phyloP scores from a whole-genome alignment of 2,113 vertebrate genomes.

The Eclectus roratus region DNA sequence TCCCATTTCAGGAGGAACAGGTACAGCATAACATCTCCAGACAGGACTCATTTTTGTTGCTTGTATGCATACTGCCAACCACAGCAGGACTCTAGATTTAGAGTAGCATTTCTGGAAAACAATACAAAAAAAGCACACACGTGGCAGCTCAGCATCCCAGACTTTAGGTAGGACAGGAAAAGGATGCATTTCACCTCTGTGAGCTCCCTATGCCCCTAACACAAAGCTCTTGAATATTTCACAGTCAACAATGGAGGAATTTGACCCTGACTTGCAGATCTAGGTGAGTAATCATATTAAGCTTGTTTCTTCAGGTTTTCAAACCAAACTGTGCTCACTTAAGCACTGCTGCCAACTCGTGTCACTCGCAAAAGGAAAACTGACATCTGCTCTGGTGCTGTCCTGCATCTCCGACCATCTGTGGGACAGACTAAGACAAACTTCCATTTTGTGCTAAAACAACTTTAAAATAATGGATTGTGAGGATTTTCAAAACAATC shows the following conservation, averaged over 20 bases:
- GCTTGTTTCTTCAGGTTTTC: background rate
- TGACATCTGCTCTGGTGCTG: background rate
- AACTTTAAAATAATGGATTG: background rate
- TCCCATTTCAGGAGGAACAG: background rate
- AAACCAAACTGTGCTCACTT: background rate
- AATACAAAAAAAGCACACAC: background rate
- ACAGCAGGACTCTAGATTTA: background rate
- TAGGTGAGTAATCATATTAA: background rate
- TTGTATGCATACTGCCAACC: background rate
- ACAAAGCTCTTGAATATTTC: background rate
- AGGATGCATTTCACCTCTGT: background rate
- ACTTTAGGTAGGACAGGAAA: background rate
- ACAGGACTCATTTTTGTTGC: background rate
- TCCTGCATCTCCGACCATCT: background rate
- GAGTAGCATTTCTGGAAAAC: background rate
- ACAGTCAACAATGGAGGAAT: background rate
- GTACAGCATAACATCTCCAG: background rate
- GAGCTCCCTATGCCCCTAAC: background rate
- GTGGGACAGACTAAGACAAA: background rate
- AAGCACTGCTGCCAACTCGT: background rate
- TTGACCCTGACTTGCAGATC: background rate
- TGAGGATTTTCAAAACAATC: background rate
- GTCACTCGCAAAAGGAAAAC: background rate
- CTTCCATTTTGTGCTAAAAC: background rate
- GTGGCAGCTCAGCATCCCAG: background rate